Evolutionary conservation across 1,140 invertebrate species (phyloP), one percentile per base, ranked within the genome.

Genomic region (Bombus ignitus): DNA sequence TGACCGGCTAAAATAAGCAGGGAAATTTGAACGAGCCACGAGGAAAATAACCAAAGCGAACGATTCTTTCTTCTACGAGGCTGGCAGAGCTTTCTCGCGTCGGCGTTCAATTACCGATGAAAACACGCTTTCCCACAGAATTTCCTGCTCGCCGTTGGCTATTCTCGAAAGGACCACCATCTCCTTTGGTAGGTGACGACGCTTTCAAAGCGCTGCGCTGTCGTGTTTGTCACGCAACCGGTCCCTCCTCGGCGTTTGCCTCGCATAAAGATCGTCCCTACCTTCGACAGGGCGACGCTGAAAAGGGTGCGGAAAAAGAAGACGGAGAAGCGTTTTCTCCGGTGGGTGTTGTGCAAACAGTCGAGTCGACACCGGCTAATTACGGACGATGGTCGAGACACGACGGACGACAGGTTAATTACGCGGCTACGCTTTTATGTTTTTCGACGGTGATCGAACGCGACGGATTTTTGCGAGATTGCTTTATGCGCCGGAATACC

Each of bases 81-180:
- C 59, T 12, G 57, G 0, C 22, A 32, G 9, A 62, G 44, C 22
- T 12, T 42, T 66, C 62, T 80, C 44, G 47, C 47, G 18, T 53
- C 47, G 15, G 25, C 53, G 87, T 89, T 86, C 88, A 89, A 89
- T 89, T 89, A 89, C 44, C 87, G 35, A 76, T 70, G 87, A 79
- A 75, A 77, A 70, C 73, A 72, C 78, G 78, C 85, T 88, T 86
- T 42, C 62, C 44, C 22, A 62, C 10, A 39, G 62, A 73, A 80
- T 72, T 62, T 57, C 57, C 76, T 32, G 66, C 53, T 72, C 47
- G 79, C 87, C 83, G 74, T 80, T 74, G 73, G 62, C 88, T 65
- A 85, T 42, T 81, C 73, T 78, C 37, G 83, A 82, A 78, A 73
- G 88, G 57, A 88, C 83, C 47, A 68, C 85, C 85, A 74, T 74